A percentile compares a stretch with the other conserved stretches of the same genome.
Evolutionary conservation across 1,140 invertebrate genomes (phyloP).

Genomic region (Drosophila bocqueti): DNA sequence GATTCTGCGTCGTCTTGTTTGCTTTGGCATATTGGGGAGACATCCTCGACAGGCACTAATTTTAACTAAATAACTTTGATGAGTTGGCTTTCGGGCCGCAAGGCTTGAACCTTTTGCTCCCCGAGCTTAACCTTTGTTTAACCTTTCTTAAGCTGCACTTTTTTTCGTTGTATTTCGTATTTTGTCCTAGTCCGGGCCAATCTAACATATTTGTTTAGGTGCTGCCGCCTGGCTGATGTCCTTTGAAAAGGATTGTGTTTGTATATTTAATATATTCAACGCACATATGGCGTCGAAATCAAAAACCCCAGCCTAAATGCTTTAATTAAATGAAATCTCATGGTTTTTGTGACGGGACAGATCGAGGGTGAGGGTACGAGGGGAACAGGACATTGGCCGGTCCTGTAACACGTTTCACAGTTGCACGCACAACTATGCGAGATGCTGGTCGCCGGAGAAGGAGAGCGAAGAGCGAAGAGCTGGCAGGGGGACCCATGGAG

Average conservation of each 20-base stretch:
- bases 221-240: slow-evolving; percentile 41
- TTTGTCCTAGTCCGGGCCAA: slow-evolving; percentile 28
- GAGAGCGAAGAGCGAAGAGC: not conserved
- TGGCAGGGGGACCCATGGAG: slow-evolving; percentile 1
- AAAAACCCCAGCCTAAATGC: slow-evolving; percentile 66
- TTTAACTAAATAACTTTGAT: slow-evolving; percentile 82
- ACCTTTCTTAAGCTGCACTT: slow-evolving; percentile 55
- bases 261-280: slow-evolving; percentile 79
- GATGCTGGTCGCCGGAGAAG: slow-evolving; percentile 22
- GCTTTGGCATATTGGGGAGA: slow-evolving; percentile 72
- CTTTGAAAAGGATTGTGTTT: slow-evolving; percentile 64
- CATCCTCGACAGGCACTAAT: slow-evolving; percentile 79
- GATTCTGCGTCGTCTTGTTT: slow-evolving; percentile 54
- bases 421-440: slow-evolving; percentile 79
- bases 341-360: slow-evolving; percentile 66
- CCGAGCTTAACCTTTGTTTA: slow-evolving; percentile 63
- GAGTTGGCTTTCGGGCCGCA: slow-evolving; percentile 59
- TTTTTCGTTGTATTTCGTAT: slow-evolving; percentile 10
- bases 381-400: slow-evolving; percentile 35
- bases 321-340: slow-evolving; percentile 84
- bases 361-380: slow-evolving; percentile 1
- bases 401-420: slow-evolving; percentile 75
- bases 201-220: slow-evolving; percentile 71
- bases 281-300: slow-evolving; percentile 79
- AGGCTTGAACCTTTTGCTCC: slow-evolving; percentile 37